phyloP scores from a whole-genome alignment of 2,888 invertebrate genomes.

The Trypoxylon attenuatum region DNA sequence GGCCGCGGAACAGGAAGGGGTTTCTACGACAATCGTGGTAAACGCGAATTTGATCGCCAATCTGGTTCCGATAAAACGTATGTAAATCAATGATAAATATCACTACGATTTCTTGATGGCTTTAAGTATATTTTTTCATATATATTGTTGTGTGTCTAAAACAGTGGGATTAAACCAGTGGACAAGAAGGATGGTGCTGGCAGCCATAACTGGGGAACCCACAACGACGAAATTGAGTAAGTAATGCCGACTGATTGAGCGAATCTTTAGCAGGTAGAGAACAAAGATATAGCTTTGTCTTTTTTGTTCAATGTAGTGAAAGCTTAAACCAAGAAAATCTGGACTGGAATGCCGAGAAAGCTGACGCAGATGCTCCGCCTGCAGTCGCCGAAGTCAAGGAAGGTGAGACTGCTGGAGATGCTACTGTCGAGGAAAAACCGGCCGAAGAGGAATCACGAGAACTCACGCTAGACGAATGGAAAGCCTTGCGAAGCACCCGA shows the following conservation, averaged over 20 bases:
- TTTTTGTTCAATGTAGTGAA: too few species aligned
- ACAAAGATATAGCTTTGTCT: too few species aligned
- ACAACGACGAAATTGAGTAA: constrained; percentile 92
- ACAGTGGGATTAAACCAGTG: constrained; percentile 90
- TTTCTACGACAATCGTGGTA: constrained; percentile 84
- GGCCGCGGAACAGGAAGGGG: constrained; percentile 70
- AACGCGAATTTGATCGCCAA: constrained; percentile 95
- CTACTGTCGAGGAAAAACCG: constrained; percentile 73
- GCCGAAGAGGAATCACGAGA: constrained; percentile 85
- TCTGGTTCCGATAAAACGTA: constrained; percentile 96
- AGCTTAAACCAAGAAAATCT: constrained; percentile 69
- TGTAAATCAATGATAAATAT: constrained; percentile 62
- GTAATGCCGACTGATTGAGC: constrained; percentile 52
- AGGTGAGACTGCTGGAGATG: constrained; percentile 63
- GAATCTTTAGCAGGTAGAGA: not conserved
- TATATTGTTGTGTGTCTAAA: constrained; percentile 10
- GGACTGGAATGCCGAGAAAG: constrained; percentile 75
- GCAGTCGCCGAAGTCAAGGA: constrained; percentile 63
- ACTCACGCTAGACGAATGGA: constrained; percentile 95
- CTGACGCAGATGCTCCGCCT: constrained; percentile 72
- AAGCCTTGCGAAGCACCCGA: constrained; percentile 88
- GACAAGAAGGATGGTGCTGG: constrained; percentile 97
- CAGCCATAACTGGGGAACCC: constrained; percentile 96
- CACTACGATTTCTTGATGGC: not conserved
- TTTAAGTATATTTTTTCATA: too few species aligned